phyloP scores from a whole-genome alignment of 2,888 invertebrate species.

The Drosophila kuntzei region DNA sequence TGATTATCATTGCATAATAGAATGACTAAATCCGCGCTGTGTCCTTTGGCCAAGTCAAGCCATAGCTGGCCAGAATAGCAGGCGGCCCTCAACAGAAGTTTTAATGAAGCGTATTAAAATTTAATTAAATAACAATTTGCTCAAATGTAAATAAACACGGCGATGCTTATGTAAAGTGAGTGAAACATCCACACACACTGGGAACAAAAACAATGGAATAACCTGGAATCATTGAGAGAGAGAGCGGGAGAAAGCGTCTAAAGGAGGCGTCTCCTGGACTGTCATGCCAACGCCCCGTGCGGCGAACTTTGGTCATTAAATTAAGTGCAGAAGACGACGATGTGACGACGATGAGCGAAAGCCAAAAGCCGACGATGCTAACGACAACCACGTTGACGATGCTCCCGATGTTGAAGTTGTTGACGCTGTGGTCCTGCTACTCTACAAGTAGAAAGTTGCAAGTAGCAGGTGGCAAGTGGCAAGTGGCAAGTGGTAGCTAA shows the following conservation, averaged over 20 bases:
- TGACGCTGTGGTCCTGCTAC: constrained; percentile 23
- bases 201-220: not conserved
- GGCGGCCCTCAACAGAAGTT: constrained; percentile 56
- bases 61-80: constrained; percentile 2
- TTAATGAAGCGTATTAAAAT: constrained; percentile 80
- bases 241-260: not conserved
- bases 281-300: constrained; percentile 63
- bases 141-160: constrained; percentile 77
- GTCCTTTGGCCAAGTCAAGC: not conserved
- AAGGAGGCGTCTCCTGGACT: constrained; percentile 22
- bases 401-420: constrained; percentile 8
- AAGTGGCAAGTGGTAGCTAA: constrained; percentile 6
- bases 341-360: constrained; percentile 22
- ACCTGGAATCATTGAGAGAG: not conserved
- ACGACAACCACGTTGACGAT: constrained; percentile 3
- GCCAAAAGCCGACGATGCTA: constrained; percentile 15
- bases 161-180: constrained; percentile 68
- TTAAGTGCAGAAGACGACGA: constrained; percentile 64
- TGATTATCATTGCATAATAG: constrained; percentile 77
- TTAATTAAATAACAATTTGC: constrained; percentile 81
- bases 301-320: constrained; percentile 78
- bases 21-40: constrained; percentile 58
- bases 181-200: constrained; percentile 1
- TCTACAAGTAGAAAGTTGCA: constrained; percentile 11
- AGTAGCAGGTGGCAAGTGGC: constrained; percentile 11